A percentile compares a stretch with the other conserved stretches of the same genome.
Evolutionary conservation across 2,888 invertebrate species (phyloP).

Genomic region (Biston betularia): DNA sequence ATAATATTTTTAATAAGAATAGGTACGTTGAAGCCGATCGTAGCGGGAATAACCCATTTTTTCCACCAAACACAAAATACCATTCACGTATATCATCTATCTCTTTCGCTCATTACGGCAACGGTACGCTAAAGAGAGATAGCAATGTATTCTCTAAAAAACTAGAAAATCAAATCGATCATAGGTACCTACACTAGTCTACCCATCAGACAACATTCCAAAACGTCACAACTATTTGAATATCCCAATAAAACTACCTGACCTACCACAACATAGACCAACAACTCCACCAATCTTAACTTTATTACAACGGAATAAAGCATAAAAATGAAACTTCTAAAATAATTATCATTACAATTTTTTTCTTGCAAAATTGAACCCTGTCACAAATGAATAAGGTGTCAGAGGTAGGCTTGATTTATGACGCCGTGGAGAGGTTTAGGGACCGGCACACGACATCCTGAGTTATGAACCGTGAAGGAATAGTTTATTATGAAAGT

Average conservation of each 20-base stretch:
- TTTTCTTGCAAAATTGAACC: slow-evolving; percentile 6
- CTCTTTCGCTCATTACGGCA: too few relatives aligned
- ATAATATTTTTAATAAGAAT: too few relatives aligned
- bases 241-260: slow-evolving; percentile 24
- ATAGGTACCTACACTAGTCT: neutral
- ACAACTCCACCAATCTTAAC: neutral
- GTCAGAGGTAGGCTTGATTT: slow-evolving; percentile 13
- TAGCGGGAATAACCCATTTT: too few relatives aligned
- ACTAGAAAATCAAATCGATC: neutral
- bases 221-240: slow-evolving; percentile 20
- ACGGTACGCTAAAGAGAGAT: too few relatives aligned
- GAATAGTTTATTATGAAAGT: slow-evolving; percentile 27
- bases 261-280: slow-evolving; percentile 11
- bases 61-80: too few relatives aligned
- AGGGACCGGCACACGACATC: slow-evolving; percentile 12
- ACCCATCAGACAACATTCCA: slow-evolving; percentile 2
- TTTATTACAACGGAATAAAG: slow-evolving; percentile 4
- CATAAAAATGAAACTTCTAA: neutral
- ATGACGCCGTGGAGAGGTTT: slow-evolving; percentile 15
- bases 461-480: slow-evolving; percentile 26
- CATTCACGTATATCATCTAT: too few relatives aligned
- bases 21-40: too few relatives aligned
- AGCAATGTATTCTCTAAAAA: too few relatives aligned
- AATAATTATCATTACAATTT: neutral
- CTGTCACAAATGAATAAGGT: slow-evolving; percentile 19